Evolutionary conservation across 2,113 vertebrate species (phyloP).

Genomic region (Nothobranchius furzeri): DNA sequence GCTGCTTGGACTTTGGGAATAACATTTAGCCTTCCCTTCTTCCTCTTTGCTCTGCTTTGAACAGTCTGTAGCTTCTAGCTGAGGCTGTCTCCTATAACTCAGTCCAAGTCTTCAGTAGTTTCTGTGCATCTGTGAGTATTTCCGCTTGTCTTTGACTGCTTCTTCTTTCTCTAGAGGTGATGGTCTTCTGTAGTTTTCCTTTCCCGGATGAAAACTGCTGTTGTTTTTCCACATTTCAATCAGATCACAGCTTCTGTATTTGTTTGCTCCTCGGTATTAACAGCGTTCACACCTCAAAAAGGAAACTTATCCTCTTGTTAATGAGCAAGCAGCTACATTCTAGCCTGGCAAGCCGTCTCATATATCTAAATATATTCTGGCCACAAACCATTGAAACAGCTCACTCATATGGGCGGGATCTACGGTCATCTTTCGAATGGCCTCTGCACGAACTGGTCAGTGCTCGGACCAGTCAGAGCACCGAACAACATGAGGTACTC

Average conservation of each 20-base stretch:
- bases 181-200: constrained; percentile 34
- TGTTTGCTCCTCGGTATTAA: constrained; percentile 9
- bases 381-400: no score
- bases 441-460: no score
- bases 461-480: no score
- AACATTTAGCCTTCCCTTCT: constrained; percentile 34
- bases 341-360: no score
- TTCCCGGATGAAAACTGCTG: constrained; percentile 52
- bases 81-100: constrained; percentile 30
- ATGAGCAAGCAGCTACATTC: neutral
- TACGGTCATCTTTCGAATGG: no score
- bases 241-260: constrained; percentile 12
- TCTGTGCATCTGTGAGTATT: neutral
- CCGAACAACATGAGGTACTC: no score
- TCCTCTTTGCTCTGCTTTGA: constrained; percentile 5
- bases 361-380: no score
- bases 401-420: no score
- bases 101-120: constrained; percentile 19
- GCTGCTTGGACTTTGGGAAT: constrained; percentile 31
- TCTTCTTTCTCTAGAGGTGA: constrained; percentile 39
- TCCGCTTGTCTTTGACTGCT: neutral
- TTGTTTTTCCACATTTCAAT: constrained; percentile 34
- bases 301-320: neutral
- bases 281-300: constrained; percentile 5
- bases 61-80: constrained; percentile 19